Conservation (phyloP, 2,888 invertebrate genomes). For the Melanotus villosus region DNA sequence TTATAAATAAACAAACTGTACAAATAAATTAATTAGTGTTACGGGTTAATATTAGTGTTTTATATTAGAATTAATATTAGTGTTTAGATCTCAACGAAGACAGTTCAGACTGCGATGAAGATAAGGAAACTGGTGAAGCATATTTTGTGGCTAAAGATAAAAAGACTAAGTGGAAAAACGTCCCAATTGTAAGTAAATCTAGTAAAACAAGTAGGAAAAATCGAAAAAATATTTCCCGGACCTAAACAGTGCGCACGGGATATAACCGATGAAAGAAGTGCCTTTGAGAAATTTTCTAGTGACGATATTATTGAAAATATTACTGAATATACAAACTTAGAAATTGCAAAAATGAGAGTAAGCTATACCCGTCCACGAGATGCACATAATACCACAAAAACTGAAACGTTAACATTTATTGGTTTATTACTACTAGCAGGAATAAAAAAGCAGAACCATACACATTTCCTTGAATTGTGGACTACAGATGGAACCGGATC, state of each 20-base stretch:
- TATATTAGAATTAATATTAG: no score
- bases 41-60: no score
- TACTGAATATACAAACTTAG: slow-evolving; percentile 21
- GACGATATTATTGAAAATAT: slow-evolving; percentile 33
- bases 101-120: background rate
- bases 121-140: background rate
- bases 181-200: background rate
- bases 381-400: no score
- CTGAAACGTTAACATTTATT: slow-evolving; percentile 1
- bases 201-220: background rate
- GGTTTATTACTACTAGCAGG: slow-evolving; percentile 1
- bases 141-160: background rate
- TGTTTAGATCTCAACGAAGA: no score
- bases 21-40: no score
- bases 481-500: slow-evolving; percentile 48
- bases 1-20: no score
- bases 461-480: slow-evolving; percentile 51
- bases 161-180: background rate
- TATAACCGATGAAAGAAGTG: slow-evolving; percentile 36
- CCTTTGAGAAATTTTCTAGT: background rate
- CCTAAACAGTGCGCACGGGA: slow-evolving; percentile 10
- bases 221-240: background rate
- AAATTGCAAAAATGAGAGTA: slow-evolving; percentile 40
- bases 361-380: background rate
- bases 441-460: slow-evolving; percentile 45